Conservation (phyloP, 2,797 vertebrate species). For the Lacerta agilis region DNA sequence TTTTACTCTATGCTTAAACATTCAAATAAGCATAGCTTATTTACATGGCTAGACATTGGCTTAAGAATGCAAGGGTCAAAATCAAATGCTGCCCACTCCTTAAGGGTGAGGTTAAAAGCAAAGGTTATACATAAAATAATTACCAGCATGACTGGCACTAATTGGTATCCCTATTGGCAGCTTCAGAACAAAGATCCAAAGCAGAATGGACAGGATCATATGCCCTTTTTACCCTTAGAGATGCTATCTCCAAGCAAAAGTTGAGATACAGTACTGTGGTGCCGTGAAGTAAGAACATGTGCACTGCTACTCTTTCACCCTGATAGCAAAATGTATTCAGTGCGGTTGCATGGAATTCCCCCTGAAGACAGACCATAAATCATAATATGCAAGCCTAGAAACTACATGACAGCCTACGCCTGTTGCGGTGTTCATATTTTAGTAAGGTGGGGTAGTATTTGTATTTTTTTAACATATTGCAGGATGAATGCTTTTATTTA, state of each 20-base stretch:
- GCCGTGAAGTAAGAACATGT: neutral
- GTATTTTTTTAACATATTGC: no score
- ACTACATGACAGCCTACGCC: neutral
- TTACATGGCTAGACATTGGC: neutral
- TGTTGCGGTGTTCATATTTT: neutral
- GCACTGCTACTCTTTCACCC: neutral
- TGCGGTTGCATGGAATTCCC: neutral
- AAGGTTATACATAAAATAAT: slow-evolving; percentile 20
- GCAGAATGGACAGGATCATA: neutral
- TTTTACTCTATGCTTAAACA: neutral
- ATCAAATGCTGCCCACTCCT: neutral
- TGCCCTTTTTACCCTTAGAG: neutral
- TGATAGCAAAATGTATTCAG: neutral
- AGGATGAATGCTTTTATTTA: no score
- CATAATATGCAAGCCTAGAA: neutral
- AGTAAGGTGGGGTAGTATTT: no score
- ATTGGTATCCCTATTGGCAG: neutral
- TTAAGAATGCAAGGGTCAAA: neutral
- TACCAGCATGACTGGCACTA: neutral
- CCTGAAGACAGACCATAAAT: neutral
- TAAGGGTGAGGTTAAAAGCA: neutral
- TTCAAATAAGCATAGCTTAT: neutral
- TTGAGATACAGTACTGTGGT: neutral
- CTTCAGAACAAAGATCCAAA: slow-evolving; percentile 11
- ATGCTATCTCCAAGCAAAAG: neutral